Base-by-base conservation (phyloP, 2,888 invertebrate genomes). In the Plutella xylostella region DNA sequence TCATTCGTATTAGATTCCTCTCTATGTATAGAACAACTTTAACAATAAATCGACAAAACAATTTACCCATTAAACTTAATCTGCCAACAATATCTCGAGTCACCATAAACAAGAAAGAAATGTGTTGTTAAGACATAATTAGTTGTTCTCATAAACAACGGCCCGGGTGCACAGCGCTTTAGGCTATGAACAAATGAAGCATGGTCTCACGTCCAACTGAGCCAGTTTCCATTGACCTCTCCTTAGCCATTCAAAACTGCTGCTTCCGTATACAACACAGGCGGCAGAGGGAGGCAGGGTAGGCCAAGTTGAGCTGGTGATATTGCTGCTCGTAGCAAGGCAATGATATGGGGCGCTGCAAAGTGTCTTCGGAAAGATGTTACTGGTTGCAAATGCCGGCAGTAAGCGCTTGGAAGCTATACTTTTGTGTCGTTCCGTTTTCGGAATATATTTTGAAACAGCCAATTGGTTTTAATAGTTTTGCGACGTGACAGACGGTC, bases 111-210 rank as follows among this genome's bases (percentile, higher is more conserved):
- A 57, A 60, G 58, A 66, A 70, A 67, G 61, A 70, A 69, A 58
- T 68, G 60, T 66, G 62, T 63, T 68, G 62, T 72, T 65, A 73
- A 72, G 66, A 74, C 68, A 69, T 77, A 78, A 78, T 78, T 76
- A 73, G 70, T 58, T 59, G 64, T 66, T 74, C 69, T 64, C 61
- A 65, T 72, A 78, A 71, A 75, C 79, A 77, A 75, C 74, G 58
- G 18, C 35, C 31, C 45, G 70, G 72, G 67, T 68, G 72, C 73
- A 63, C 60, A 63, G n/a, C 57, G 75, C 79, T 75, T 58, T 59
- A 48, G 68, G 78, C 69, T 51, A 67, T 50, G 56, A 67, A 64
- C 68, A 75, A 77, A 78, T 72, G 74, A 76, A 77, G 67, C 72
- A 66, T 69, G 68, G 69, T 70, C 72, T 72, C 72, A 75, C 71